Evolutionary conservation across 2,888 invertebrate genomes (phyloP), one percentile per base, ranked within the genome.

Genomic region (Lycia hirtaria): DNA sequence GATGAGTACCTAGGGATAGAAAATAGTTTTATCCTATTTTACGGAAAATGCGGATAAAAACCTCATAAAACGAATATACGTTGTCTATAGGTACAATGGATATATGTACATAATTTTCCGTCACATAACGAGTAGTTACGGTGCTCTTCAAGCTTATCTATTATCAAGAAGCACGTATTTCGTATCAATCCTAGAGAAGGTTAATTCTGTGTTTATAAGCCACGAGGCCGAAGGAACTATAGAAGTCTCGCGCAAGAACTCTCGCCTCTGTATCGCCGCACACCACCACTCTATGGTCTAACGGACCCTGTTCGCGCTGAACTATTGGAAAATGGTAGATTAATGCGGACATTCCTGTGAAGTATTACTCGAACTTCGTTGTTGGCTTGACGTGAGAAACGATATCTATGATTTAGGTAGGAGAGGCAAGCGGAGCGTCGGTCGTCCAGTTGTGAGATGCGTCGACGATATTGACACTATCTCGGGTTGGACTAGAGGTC

Each of bases 191-290:
- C 14, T 7, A 6, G 60, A 75, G 76, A 83, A 81, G 85, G 87
- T 85, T 86, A 86, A 81, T 71, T 72, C 68, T 68, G 73, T 80
- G 89, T 89, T 89, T 88, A 89, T 89, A 81, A 73, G 71, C 66
- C 88, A 88, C 89, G 87, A 87, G 15, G 41, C n/a, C 26, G 6
- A 26, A 15, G 26, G 15, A 41, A 15, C 26, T 26, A 41, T 40
- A 15, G 14, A 22, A n/a, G n/a, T n/a, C 40, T 1, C 2, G 5
- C 2, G 17, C 9, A 15, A 33, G 15, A 17, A 7, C 15, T 2
- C 4, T 37, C 14, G 35, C 76, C 83, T 89, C 88, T 89, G 88
- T 87, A 76, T 63, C 70, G 71, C 83, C 83, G 80, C 83, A 74
- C 74, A 78, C 73, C 75, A 78, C 80, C 76, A 78, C 73, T 81